Percentiles rank a stretch among this genome's conserved stretches.
These are phyloP conservation scores for Zophobas morio DNA, from an alignment of 1,140 invertebrate genomes.

Conservation along the genomic window DNA sequence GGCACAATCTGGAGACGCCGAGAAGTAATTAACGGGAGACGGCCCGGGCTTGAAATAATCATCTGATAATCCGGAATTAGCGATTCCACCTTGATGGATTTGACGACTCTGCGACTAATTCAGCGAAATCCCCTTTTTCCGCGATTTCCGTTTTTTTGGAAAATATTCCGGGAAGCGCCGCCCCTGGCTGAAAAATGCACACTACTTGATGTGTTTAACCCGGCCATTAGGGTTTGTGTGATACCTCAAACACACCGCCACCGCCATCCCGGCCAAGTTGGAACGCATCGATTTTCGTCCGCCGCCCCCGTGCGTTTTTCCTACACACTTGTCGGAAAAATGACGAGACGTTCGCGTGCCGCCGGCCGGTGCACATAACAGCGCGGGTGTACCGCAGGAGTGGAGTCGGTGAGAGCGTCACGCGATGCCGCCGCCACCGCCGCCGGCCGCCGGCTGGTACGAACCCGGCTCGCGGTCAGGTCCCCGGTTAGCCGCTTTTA, in stretches of 20 bases:
- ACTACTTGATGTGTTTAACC: conserved; percentile 67
- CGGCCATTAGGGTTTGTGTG: conserved; percentile 66
- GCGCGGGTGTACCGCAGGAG: conserved; percentile 33
- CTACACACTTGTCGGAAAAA: conserved; percentile 42
- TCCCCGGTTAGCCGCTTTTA: conserved; percentile 55
- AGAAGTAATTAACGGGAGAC: conserved; percentile 55
- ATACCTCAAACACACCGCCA: conserved; percentile 66
- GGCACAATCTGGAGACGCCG: conserved; percentile 42
- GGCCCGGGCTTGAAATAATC: conserved; percentile 50
- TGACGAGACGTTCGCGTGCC: conserved; percentile 48
- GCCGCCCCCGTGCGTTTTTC: conserved; percentile 10
- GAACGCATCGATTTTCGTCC: conserved; percentile 39
- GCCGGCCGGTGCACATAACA: conserved; percentile 18
- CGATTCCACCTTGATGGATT: conserved; percentile 32
- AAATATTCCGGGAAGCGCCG: too few species aligned
- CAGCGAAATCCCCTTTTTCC: too few species aligned
- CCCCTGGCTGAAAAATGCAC: conserved; percentile 63
- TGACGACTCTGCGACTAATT: background rate
- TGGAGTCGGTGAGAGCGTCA: conserved; percentile 34
- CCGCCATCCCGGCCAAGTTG: background rate
- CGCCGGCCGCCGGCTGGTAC: conserved; percentile 33
- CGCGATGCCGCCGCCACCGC: conserved; percentile 22
- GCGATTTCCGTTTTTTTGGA: too few species aligned
- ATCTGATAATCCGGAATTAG: conserved; percentile 51
- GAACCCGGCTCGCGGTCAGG: conserved; percentile 54